Evolutionary conservation across 2,113 vertebrate genomes (phyloP).

Genomic region (Toxostoma redivivum): DNA sequence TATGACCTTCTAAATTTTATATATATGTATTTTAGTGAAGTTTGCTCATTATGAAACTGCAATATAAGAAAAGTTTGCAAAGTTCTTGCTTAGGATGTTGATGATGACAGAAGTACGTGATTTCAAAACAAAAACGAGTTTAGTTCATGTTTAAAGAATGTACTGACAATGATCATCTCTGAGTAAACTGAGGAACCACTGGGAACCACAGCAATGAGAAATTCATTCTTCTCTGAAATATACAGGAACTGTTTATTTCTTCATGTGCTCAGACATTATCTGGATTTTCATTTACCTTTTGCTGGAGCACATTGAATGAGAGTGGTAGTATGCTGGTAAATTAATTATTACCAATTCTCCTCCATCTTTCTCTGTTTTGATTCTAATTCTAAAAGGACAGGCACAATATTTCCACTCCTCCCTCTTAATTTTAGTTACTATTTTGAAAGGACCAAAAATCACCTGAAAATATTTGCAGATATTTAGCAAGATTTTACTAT

Average conservation of each 20-base stretch:
- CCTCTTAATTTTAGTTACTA: neutral
- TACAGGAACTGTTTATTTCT: conserved; percentile 67
- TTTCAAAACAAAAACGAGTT: neutral
- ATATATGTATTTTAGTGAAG: neutral
- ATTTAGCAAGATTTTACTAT: neutral
- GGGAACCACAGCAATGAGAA: conserved; percentile 41
- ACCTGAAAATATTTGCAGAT: neutral
- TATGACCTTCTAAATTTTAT: neutral
- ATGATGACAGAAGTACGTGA: neutral
- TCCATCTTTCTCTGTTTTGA: neutral
- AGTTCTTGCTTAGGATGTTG: neutral
- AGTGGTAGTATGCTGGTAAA: conserved; percentile 51
- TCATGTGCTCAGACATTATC: conserved; percentile 42
- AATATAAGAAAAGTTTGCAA: neutral
- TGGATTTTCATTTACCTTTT: conserved; percentile 72
- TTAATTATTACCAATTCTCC: conserved; percentile 47
- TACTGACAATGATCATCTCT: conserved; percentile 6
- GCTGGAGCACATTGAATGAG: conserved; percentile 43
- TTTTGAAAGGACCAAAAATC: neutral
- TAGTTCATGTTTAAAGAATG: conserved; percentile 39
- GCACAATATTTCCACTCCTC: neutral
- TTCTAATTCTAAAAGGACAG: neutral
- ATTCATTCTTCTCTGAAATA: conserved; percentile 58
- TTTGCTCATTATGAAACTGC: neutral
- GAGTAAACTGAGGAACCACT: conserved; percentile 32